A percentile compares a stretch with the other conserved stretches of the same genome.
Evolutionary conservation across 2,888 invertebrate species (phyloP).

Genomic region (Tricholauxania praeusta): DNA sequence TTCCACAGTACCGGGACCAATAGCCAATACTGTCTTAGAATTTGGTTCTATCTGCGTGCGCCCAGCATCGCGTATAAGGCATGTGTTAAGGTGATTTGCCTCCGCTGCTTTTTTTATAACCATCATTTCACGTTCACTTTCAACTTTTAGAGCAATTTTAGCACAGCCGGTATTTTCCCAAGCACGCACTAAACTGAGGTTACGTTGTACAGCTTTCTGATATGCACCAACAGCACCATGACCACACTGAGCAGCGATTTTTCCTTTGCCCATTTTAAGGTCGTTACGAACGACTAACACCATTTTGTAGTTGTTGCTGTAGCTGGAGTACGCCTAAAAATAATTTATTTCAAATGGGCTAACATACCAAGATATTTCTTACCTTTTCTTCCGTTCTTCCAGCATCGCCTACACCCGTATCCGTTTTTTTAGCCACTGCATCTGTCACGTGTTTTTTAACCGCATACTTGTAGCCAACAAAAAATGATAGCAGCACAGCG

Average conservation of each 20-base stretch:
- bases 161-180: conserved; percentile 83
- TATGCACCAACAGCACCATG: conserved; percentile 93
- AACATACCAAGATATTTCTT: conserved; percentile 3
- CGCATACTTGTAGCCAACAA: conserved; percentile 67
- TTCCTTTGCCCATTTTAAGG: conserved; percentile 94
- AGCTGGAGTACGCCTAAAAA: conserved; percentile 55
- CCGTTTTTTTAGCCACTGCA: conserved; percentile 39
- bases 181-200: conserved; percentile 72
- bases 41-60: conserved; percentile 92
- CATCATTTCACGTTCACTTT: conserved; percentile 80
- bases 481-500: conserved; percentile 67
- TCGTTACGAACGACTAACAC: conserved; percentile 90
- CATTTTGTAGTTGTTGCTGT: conserved; percentile 78
- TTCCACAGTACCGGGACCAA: conserved; percentile 89
- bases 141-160: conserved; percentile 87
- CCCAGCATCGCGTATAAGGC: conserved; percentile 90
- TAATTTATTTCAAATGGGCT: neutral
- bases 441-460: conserved; percentile 52
- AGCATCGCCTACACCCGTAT: conserved; percentile 14
- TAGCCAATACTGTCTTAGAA: conserved; percentile 88
- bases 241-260: conserved; percentile 93
- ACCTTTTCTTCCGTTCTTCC: conserved; percentile 50
- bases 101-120: conserved; percentile 78
- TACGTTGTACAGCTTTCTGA: conserved; percentile 75
- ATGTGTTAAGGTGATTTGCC: conserved; percentile 77